Evolutionary conservation across 1,140 invertebrate genomes (phyloP), one percentile per base, ranked within the genome.

Genomic region (Drosophila subobscura): DNA sequence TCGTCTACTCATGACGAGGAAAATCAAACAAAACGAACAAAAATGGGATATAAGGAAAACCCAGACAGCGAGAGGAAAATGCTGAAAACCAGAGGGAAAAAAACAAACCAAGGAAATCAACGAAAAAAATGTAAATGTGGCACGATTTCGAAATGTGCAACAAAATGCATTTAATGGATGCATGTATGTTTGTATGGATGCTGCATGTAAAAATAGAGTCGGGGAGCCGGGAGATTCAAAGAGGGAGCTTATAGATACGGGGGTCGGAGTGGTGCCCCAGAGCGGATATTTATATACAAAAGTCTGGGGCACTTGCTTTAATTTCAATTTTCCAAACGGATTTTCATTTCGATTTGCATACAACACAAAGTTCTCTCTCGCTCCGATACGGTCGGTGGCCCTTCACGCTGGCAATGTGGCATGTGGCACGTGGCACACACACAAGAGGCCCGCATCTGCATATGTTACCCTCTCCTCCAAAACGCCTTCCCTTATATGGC

Each of bases 121-220:
- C 72, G 45, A 71, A 80, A 73, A 63, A 80, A 85, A 76, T 79
- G 72, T 76, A 84, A 85, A 84, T 84, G 80, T 84, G 81, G 71
- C 79, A 84, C 79, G 80, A 84, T 85, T 85, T 84, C 77, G 81
- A 84, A 84, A 85, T 86, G 66, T 84, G 79, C 79, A 84, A 37
- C 80, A 86, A 84, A 76, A 86, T 84, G 80, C 80, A 84, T 84
- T 86, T 86, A 84, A 77, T 84, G 81, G 59, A 74, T 41, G 42
- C 22, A 8, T 33, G 29, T 1, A 27, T 27, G 29, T 1, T 5
- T 27, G 29, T 33, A 6, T 33, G 63, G 47, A 29, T 47, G 29
- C 23, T 66, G 53, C 27, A 73, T 86, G 72, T 73, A 84, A 84
- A 84, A 84, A 84, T 84, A 84, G 80, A 77, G 10, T 37, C 50